phyloP scores from a whole-genome alignment of 2,797 vertebrate species.

The Amniataba percoides region DNA sequence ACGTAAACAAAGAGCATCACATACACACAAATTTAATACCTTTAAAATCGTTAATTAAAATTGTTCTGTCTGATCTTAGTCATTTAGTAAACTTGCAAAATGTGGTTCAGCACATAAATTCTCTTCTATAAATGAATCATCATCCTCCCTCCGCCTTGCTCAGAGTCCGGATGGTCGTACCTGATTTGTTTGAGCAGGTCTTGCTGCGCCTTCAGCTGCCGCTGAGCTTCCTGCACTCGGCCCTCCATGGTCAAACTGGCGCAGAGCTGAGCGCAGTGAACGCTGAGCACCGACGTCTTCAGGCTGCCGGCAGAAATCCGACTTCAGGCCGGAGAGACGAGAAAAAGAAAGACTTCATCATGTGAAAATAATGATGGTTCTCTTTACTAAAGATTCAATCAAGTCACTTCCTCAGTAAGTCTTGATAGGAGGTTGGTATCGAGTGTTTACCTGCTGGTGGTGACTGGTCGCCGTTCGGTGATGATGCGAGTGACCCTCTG shows the following conservation, averaged over 20 bases:
- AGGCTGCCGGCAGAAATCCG: constrained; percentile 73
- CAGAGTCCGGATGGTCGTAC: constrained; percentile 53
- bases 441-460: constrained; percentile 75
- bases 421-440: fast-evolving
- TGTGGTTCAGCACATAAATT: too few species aligned
- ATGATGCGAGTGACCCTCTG: constrained; percentile 80
- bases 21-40: too few species aligned
- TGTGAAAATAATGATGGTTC: too few species aligned
- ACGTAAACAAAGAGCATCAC: not conserved
- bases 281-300: constrained; percentile 82
- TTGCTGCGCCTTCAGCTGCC: constrained; percentile 80
- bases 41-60: too few species aligned
- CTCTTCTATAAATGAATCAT: too few species aligned
- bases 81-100: too few species aligned
- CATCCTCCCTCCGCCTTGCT: too few species aligned
- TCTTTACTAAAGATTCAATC: not conserved
- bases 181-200: constrained; percentile 81
- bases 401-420: not conserved
- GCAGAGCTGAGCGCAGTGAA: constrained; percentile 87
- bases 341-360: not conserved
- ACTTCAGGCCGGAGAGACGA: constrained; percentile 51
- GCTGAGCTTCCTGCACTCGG: constrained; percentile 81
- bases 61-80: too few species aligned
- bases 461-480: constrained; percentile 79
- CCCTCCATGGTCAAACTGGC: constrained; percentile 86